phyloP scores from a whole-genome alignment of 92 coral and sea anemone species.

The Scolanthus callimorphus region DNA sequence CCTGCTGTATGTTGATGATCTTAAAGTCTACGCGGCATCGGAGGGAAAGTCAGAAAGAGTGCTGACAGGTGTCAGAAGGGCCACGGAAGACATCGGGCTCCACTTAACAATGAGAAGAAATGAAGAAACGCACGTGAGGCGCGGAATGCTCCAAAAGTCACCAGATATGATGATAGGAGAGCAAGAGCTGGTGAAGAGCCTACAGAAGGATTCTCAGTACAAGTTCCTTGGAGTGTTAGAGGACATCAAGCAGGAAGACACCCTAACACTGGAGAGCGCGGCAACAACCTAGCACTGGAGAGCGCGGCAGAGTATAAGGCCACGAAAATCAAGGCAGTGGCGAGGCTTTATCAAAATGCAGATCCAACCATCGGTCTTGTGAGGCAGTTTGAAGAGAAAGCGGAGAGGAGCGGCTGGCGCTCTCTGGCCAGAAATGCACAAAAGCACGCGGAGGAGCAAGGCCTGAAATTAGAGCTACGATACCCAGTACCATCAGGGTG shows the following conservation, averaged over 20 bases:
- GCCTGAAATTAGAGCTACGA: neutral
- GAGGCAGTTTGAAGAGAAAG: conserved; percentile 3
- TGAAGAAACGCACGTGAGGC: too few relatives aligned
- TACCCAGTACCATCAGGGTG: neutral
- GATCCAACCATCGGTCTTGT: neutral
- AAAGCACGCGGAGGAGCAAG: neutral
- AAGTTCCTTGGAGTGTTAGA: conserved; percentile 1
- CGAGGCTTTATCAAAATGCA: neutral
- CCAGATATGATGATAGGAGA: neutral
- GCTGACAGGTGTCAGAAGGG: neutral
- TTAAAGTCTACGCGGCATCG: neutral
- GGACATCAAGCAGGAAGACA: neutral
- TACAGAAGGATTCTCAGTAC: neutral
- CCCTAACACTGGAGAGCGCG: neutral
- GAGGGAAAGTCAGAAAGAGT: neutral
- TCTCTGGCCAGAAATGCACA: conserved; percentile 2
- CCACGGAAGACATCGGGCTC: neutral
- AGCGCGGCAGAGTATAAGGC: too few relatives aligned
- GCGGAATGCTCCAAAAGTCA: too few relatives aligned
- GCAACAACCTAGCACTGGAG: neutral
- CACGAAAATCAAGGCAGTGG: neutral
- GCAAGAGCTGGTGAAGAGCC: conserved; percentile 5
- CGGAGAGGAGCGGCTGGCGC: neutral
- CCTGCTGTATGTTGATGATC: neutral
- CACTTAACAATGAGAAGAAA: too few relatives aligned